A percentile compares a stretch with the other conserved stretches of the same genome.
These are phyloP conservation scores for Lerema accius DNA, from an alignment of 1,140 invertebrate species.

Conservation along the genomic window DNA sequence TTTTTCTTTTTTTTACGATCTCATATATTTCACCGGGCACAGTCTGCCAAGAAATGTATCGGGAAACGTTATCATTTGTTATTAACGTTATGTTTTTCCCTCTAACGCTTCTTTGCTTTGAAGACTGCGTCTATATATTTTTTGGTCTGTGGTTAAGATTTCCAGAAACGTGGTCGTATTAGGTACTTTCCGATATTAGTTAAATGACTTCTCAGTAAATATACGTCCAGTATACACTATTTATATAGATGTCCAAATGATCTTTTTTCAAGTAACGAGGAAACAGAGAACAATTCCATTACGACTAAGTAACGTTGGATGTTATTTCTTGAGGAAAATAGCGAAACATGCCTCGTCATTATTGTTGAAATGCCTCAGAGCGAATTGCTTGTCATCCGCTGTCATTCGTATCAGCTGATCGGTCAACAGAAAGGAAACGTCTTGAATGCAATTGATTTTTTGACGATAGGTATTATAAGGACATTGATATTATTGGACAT, in stretches of 20 bases:
- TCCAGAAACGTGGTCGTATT: too few relatives aligned
- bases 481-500: not conserved
- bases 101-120: too few relatives aligned
- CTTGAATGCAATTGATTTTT: too few relatives aligned
- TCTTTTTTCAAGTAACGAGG: not conserved
- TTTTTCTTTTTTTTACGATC: too few relatives aligned
- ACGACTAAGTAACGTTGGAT: conserved; percentile 7
- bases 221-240: not conserved
- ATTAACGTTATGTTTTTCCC: too few relatives aligned
- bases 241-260: not conserved
- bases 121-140: too few relatives aligned
- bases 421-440: conserved; percentile 6
- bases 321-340: conserved; percentile 21
- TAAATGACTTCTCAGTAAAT: not conserved
- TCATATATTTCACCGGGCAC: too few relatives aligned
- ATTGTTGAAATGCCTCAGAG: conserved; percentile 17
- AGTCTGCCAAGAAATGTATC: too few relatives aligned
- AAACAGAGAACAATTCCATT: conserved; percentile 11
- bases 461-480: not conserved
- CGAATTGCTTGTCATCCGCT: conserved; percentile 24
- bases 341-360: conserved; percentile 16
- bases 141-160: too few relatives aligned
- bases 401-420: conserved; percentile 17
- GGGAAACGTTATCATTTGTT: too few relatives aligned
- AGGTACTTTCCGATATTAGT: too few relatives aligned